Conservation (phyloP, 35 echinoderm and acorn worm genomes). For the Patiria miniata region DNA sequence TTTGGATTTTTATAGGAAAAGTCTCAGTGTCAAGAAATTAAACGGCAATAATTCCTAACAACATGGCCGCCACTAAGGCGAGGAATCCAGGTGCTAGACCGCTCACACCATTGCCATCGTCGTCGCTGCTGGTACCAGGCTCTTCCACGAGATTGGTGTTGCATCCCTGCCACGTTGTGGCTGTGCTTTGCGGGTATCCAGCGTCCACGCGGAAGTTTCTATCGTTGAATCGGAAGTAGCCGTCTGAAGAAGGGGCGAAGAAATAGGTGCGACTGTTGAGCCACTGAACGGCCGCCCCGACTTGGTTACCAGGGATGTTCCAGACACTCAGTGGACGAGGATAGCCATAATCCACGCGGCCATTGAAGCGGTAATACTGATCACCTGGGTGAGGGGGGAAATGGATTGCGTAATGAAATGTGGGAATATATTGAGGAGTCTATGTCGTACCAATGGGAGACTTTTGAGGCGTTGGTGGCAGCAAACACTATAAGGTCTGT, state of each 20-base stretch:
- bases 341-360: slow-evolving; percentile 59
- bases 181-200: slow-evolving; percentile 38
- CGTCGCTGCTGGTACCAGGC: neutral
- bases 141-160: neutral
- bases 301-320: slow-evolving; percentile 55
- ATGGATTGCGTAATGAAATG: too few relatives aligned
- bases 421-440: too few relatives aligned
- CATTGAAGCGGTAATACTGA: slow-evolving; percentile 70
- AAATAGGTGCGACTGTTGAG: slow-evolving; percentile 75
- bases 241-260: slow-evolving; percentile 36
- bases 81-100: neutral
- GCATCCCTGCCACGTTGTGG: slow-evolving; percentile 64
- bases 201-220: slow-evolving; percentile 45
- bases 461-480: too few relatives aligned
- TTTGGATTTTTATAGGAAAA: too few relatives aligned
- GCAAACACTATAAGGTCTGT: too few relatives aligned
- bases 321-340: slow-evolving; percentile 76
- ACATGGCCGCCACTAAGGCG: neutral
- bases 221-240: slow-evolving; percentile 78
- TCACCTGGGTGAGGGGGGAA: slow-evolving; percentile 60
- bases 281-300: slow-evolving; percentile 78
- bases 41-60: too few relatives aligned
- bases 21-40: too few relatives aligned
- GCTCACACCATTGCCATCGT: neutral
- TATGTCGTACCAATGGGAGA: too few relatives aligned